Base-by-base conservation (phyloP, 2,888 invertebrate genomes). In the Hyppa rectilinea region DNA sequence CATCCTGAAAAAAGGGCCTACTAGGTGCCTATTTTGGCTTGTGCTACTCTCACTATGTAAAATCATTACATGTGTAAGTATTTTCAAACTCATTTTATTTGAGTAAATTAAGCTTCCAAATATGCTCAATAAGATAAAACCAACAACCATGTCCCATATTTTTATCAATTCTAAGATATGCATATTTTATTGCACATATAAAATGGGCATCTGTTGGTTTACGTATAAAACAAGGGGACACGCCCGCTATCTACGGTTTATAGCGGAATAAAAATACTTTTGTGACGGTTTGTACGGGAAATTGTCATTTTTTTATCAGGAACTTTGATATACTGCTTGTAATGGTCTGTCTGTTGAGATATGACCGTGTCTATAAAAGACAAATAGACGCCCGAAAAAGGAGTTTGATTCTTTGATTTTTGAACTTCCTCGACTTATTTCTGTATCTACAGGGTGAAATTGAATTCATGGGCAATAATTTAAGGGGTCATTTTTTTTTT, bases 111-210 rank as follows among this genome's bases (percentile, higher is more conserved):
- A 36, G 43, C 43, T 45, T 52, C 20, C 23, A 63, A 50, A 45
- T 1, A 40, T 10, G 40, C 23, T 14, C 40, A 50, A 56, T 45
- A 40, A 69, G 40, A 56, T 61, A 68, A 76, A 63, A 77, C 55
- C n/a, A 47, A 47, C 78, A 55, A 49, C 34, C 56, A 43, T 50
- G 56, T 61, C 34, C 34, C 49, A 62, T 62, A 78, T 79, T 72
- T 75, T 75, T 84, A 81, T 80, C 71, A 81, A 76, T 72, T 74
- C 81, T 66, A 63, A 78, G 81, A 80, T 81, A 83, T 81, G 82
- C 73, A 80, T 70, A 71, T 82, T 84, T 85, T 82, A 84, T 76
- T 78, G 67, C 61, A 74, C 53, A 34, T 71, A 85, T 85, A 78
- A 85, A 83, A 76, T 78, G 65, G 75, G 68, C 74, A 78, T 83